Base-by-base conservation (phyloP, 2,888 invertebrate species). In the Limnephilus marmoratus region DNA sequence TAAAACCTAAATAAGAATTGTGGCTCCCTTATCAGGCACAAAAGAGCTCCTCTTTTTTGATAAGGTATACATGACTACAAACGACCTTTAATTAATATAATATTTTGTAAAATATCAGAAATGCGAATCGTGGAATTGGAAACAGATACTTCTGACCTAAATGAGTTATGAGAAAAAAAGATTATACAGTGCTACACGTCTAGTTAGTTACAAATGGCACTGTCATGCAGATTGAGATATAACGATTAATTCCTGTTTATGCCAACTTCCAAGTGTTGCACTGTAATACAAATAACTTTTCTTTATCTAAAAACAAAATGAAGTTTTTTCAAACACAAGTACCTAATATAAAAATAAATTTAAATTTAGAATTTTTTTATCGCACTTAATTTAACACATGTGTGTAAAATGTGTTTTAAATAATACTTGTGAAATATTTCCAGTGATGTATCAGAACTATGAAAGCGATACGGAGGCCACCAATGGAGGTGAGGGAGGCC, bases 401-500 rank as follows among this genome's bases (percentile, higher is more conserved):
- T 68, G 68, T 18, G 18, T 68, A 68, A 68, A 68, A 68, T 68
- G 24, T 68, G 82, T 82, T 31, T 82, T 82, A 34, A 82, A 34
- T 34, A 82, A 82, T 82, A 82, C 18, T 41, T 53, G 45, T 87
- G 53, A 34, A 49, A 49, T 87, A 31, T 31, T 86, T 49, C 18
- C 90, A 93, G 93, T 92, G 82, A 53, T 91, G n/a, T 93, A 94
- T 87, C 91, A 37, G 29, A 93, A 88, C 90, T 93, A 94, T 87
- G 94, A 93, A 49, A 83, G 93, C 86, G 91, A 93, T 31, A 91
- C 92, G 53, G 91, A 93, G 31, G 89, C 92, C 15, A 91, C 93
- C 0, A 92, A 93, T 24, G 94, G 94, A 86, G 94, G 94, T 87
- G 94, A 94, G 92, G 93, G 86, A 80, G 93, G 90, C 91, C 91